Evolutionary conservation across 1,140 invertebrate genomes (phyloP).

Genomic region (Leptopilina clavipes): DNA sequence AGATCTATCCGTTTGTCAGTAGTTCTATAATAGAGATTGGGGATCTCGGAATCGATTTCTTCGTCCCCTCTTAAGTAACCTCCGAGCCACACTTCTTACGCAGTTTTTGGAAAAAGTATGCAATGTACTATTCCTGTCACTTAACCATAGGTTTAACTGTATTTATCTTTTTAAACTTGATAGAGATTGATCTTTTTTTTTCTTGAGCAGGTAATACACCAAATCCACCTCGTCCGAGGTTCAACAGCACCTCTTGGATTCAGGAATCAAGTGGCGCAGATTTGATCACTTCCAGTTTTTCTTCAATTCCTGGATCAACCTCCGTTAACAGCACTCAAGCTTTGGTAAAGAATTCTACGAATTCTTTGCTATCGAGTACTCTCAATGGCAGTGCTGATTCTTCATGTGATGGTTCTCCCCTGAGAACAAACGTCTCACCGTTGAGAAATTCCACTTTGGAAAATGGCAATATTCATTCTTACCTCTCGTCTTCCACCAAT

Average conservation of each 20-base stretch:
- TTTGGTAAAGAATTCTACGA: constrained; percentile 47
- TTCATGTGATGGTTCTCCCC: constrained; percentile 41
- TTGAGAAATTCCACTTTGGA: constrained; percentile 58
- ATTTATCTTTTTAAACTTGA: neutral
- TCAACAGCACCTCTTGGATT: constrained; percentile 72
- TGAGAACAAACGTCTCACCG: constrained; percentile 56
- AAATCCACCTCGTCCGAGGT: constrained; percentile 72
- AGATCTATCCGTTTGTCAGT: too few relatives aligned
- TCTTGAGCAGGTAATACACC: constrained; percentile 69
- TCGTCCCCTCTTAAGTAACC: too few relatives aligned
- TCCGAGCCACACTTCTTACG: too few relatives aligned
- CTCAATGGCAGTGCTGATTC: constrained; percentile 55
- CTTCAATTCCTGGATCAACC: constrained; percentile 47
- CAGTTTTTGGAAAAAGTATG: too few relatives aligned
- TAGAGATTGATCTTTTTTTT: neutral
- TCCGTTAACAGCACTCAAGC: constrained; percentile 47
- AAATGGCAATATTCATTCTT: constrained; percentile 59
- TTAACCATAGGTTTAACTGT: too few relatives aligned
- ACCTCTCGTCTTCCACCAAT: constrained; percentile 42
- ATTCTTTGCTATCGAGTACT: constrained; percentile 44
- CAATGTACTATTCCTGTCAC: too few relatives aligned
- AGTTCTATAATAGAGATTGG: too few relatives aligned
- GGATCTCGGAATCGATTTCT: too few relatives aligned
- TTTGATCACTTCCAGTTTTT: constrained; percentile 57
- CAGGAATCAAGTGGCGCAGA: constrained; percentile 58